Evolutionary conservation across 1,140 invertebrate genomes (phyloP), one percentile per base, ranked within the genome.

Genomic region (Araneus ventricosus): DNA sequence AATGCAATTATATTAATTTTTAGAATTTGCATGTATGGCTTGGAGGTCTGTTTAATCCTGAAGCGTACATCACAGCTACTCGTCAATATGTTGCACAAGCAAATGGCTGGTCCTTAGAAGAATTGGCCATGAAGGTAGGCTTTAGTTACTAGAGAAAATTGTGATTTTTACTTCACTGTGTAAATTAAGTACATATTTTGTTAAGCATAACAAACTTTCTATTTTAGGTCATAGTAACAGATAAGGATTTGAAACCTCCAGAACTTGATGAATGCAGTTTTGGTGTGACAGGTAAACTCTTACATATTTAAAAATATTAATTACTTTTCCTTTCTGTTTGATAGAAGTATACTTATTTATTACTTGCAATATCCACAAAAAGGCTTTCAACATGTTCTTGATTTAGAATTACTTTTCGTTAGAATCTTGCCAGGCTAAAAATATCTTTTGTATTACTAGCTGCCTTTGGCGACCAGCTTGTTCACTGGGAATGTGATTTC

Each of bases 51-150:
- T 97, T 99, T 94, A 99, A 99, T 95, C 99, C 99, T 0, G 99
- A 99, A 95, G 99, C 99, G 14, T 99, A 99, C 95, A 99, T 99
- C 85, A 99, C 99, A 0, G 99, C 99, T 22, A 99, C 99, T 3
- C 96, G 99, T 39, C 99, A 99, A 95, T 99, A 98, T 95, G 98
- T 99, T 41, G 99, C 99, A 1, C 99, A 99, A 96, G 96, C 96
- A 14, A 97, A 97, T 95, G 96, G 96, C 88, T 97, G 97, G 97
- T 97, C 99, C 0, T 96, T 99, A 10, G 99, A 99, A 96, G 99
- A 99, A 96, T 96, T 99, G 0, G 97, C 98, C 80, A 96, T 99
- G 82, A 98, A 99, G 95, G 98, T 96, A 82, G 70, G 63, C 22
- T 90, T 39, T 27, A 63, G 20, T 39, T 5, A 27, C 37, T n/a